Base-by-base conservation (phyloP, 2,113 vertebrate species). In the Trachemys scripta region DNA sequence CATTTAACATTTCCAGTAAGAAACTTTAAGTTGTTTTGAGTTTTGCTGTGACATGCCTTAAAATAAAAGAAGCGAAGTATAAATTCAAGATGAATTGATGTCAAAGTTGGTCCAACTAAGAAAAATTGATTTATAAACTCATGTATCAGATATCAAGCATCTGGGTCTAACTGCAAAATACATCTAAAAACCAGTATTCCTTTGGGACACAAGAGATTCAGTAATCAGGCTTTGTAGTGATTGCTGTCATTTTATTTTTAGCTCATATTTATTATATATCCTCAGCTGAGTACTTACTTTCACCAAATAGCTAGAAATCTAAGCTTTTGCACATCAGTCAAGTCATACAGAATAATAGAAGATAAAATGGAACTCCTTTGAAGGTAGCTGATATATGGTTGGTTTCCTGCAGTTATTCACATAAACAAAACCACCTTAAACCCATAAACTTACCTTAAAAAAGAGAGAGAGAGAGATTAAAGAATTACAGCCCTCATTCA, bases 231-330 rank as follows among this genome's bases (percentile, higher is more conserved):
- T 94, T 95, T 96, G 82, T 81, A 88, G 80, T 97, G 94, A 88
- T 90, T 93, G 90, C 89, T 95, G 94, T 97, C 89, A 93, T 83
- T 97, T 96, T 94, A 86, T 92, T 97, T 97, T 97, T 97, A 96
- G 89, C 90, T 96, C 24, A 47, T 78, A 78, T 78, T 27, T 47
- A 92, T 95, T 97, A 93, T 54, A 85, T 81, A 62, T 90, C 81
- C 84, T 94, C 85, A n/a, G 35, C 65, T 19, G 79, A 95, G 79
- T 90, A 79, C 56, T 90, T 72, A 51, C 91, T 95, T 96, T 95
- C 96, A 95, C 93, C 89, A 93, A 87, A 89, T 94, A 96, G 56
- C 72, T 91, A 76, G 81, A 95, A 97, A 95, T 93, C 85, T 85
- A 92, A 92, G 85, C 86, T 85, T 96, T 92, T 82, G 20, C 38